Evolutionary conservation across 2,888 invertebrate genomes (phyloP).

Genomic region (Diadegma fenestrale): DNA sequence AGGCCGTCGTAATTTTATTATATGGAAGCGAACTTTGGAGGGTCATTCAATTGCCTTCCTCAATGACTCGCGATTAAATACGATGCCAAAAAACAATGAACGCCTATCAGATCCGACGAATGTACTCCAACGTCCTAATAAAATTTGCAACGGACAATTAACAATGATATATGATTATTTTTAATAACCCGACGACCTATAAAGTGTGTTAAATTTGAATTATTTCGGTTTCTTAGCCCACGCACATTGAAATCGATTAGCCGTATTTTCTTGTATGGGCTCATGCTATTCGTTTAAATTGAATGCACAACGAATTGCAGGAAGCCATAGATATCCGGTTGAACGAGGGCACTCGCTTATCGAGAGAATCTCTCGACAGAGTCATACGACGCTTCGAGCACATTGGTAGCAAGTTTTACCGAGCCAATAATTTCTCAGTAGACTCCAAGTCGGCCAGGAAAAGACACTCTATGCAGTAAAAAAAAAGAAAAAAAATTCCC

Average conservation of each 20-base stretch:
- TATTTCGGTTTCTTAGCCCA: too few relatives aligned
- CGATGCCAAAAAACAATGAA: background rate
- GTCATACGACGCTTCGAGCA: background rate
- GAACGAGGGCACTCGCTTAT: background rate
- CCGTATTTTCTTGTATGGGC: background rate
- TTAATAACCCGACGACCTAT: background rate
- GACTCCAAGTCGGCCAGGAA: background rate
- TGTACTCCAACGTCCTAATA: background rate
- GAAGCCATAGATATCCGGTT: background rate
- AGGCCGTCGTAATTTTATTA: background rate
- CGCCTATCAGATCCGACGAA: background rate
- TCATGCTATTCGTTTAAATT: background rate
- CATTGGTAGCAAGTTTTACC: background rate
- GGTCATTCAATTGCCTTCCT: background rate
- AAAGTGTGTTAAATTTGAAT: too few relatives aligned
- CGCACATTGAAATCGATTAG: background rate
- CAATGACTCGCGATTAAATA: background rate
- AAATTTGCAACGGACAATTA: background rate
- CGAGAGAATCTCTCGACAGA: background rate
- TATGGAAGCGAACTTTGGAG: background rate
- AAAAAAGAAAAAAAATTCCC: background rate
- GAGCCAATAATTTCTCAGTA: background rate
- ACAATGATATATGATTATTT: background rate
- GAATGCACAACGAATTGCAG: background rate
- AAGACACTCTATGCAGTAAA: background rate